phyloP scores from a whole-genome alignment of 2,113 vertebrate genomes.

The Amphiprion percula region DNA sequence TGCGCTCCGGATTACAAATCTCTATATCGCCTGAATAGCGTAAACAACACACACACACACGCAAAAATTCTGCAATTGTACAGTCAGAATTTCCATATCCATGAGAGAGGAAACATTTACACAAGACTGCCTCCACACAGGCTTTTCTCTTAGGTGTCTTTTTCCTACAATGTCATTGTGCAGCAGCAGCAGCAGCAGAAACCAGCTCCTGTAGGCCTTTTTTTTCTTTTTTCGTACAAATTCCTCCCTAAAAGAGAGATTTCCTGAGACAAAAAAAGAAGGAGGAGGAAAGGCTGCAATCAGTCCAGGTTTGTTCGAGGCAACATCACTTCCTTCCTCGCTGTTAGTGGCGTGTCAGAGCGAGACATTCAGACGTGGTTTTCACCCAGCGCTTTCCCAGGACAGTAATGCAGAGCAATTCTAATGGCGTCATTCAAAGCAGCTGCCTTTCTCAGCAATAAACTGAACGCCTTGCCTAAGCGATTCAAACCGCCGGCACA shows the following conservation, averaged over 20 bases:
- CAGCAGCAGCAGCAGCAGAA: constrained; percentile 33
- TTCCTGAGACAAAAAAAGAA: constrained; percentile 65
- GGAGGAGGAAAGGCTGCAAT: constrained; percentile 76
- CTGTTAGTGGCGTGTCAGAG: constrained; percentile 71
- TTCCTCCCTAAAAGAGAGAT: constrained; percentile 71
- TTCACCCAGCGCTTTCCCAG: constrained; percentile 77
- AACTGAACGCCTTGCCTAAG: constrained; percentile 81
- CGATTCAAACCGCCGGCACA: constrained; percentile 76
- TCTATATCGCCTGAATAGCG: constrained; percentile 70
- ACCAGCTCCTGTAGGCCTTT: constrained; percentile 61
- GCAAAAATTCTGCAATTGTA: constrained; percentile 36
- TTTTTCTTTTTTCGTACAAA: constrained; percentile 10
- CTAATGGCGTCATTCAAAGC: constrained; percentile 79
- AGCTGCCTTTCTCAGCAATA: constrained; percentile 75
- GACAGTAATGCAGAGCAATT: constrained; percentile 76
- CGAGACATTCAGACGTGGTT: constrained; percentile 77
- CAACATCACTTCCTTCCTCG: constrained; percentile 82
- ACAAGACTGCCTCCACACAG: constrained; percentile 70
- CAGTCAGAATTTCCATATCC: constrained; percentile 77
- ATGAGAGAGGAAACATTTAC: constrained; percentile 77
- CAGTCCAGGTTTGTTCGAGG: constrained; percentile 83
- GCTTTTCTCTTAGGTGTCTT: constrained; percentile 74
- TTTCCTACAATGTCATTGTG: constrained; percentile 69
- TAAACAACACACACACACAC: constrained; percentile 51
- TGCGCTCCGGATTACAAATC: constrained; percentile 53